These are phyloP conservation scores for Xestia ashworthii DNA, from an alignment of 2,888 invertebrate species.

Conservation along the genomic window DNA sequence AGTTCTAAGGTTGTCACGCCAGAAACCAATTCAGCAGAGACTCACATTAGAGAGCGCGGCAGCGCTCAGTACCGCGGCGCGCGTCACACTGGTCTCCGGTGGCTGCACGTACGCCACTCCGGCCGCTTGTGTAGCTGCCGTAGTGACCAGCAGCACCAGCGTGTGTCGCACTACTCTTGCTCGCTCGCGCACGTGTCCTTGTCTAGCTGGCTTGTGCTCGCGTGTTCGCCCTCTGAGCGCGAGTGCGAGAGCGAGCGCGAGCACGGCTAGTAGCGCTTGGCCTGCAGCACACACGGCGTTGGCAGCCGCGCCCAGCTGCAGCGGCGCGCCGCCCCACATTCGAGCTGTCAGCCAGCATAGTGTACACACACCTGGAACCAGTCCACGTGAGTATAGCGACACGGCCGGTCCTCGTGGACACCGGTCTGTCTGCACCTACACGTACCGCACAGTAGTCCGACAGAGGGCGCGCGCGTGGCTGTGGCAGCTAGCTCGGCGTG, in stretches of 20 bases:
- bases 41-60: conserved; percentile 83
- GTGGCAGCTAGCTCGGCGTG: conserved; percentile 93
- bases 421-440: background rate
- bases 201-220: conserved; percentile 71
- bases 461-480: conserved; percentile 92
- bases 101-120: conserved; percentile 86
- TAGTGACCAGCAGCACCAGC: conserved; percentile 79
- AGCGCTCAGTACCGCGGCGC: conserved; percentile 78
- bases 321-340: conserved; percentile 91
- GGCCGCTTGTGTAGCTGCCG: conserved; percentile 82
- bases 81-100: conserved; percentile 75
- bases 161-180: conserved; percentile 81
- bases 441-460: conserved; percentile 92
- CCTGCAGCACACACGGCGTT: conserved; percentile 93
- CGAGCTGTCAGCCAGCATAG: conserved; percentile 92
- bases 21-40: conserved; percentile 11
- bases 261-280: conserved; percentile 92
- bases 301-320: conserved; percentile 89
- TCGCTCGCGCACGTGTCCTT: conserved; percentile 86
- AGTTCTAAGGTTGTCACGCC: background rate
- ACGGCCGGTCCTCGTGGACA: background rate
- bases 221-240: conserved; percentile 5
- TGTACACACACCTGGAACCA: conserved; percentile 91
- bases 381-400: background rate
- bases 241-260: conserved; percentile 93